phyloP scores from a whole-genome alignment of 2,113 vertebrate species.

The Myotis yumanensis region DNA sequence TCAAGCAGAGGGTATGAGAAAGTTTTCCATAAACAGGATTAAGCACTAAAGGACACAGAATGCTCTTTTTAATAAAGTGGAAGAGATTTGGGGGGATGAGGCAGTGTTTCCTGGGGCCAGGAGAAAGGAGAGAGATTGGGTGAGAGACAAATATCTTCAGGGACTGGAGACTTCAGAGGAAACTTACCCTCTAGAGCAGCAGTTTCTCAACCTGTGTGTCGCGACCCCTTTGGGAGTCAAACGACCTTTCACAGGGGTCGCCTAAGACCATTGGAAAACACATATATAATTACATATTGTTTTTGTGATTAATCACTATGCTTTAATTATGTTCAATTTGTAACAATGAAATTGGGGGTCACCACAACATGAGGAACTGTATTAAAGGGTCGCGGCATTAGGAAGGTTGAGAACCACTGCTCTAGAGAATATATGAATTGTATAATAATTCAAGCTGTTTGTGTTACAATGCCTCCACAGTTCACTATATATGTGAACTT shows the following conservation, averaged over 20 bases:
- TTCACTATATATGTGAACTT: background rate
- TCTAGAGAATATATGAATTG: background rate
- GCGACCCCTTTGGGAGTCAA: too few species aligned
- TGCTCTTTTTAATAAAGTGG: background rate
- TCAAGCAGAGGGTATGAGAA: background rate
- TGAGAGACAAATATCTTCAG: background rate
- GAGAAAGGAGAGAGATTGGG: background rate
- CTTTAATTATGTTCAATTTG: too few species aligned
- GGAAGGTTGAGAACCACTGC: too few species aligned
- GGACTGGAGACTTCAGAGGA: background rate
- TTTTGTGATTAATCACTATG: too few species aligned
- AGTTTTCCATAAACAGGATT: background rate
- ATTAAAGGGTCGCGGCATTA: too few species aligned
- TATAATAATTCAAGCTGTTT: background rate
- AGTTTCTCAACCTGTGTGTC: too few species aligned
- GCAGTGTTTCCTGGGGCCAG: background rate
- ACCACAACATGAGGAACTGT: too few species aligned
- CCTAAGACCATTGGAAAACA: too few species aligned
- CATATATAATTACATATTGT: too few species aligned
- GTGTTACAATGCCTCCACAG: background rate
- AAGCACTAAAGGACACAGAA: background rate
- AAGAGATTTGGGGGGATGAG: background rate
- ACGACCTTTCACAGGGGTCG: too few species aligned
- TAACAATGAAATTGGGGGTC: too few species aligned
- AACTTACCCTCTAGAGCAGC: background rate